Base-by-base conservation (phyloP, 2,888 invertebrate species). In the Drosophila ustulata region DNA sequence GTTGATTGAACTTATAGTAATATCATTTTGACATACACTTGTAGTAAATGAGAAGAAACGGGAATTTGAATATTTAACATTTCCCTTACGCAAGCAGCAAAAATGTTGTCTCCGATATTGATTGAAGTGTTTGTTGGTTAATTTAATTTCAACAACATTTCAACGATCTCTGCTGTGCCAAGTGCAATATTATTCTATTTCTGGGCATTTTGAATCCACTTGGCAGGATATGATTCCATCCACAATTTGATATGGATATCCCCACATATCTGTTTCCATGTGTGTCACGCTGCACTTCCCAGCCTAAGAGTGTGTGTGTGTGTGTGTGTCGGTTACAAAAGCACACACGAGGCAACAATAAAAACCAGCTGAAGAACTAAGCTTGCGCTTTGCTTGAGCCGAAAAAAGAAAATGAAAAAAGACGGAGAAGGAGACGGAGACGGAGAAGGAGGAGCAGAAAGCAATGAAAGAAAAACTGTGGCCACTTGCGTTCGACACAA, bases 401-500 rank as follows among this genome's bases (percentile, higher is more conserved):
- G 34, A 49, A 52, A 43, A 55, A 34, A 25, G 32, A n/a, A 18
- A 50, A 32, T 41, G 11, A 43, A 18, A 37, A 25, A 37, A 34
- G 23, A 45, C 7, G 41, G 13, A 68, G 50, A 25, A 4, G 18
- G 18, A 18, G 18, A 18, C 18, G 18, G 18, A 18, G 18, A 18
- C 18, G 18, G 18, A 18, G 18, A 18, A 18, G 18, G 18, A 18
- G 18, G 18, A 18, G 8, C 7, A 63, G 39, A 18, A 28, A 37
- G 9, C 39, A 39, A 30, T 41, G 26, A 37, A 57, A 39, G 43
- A 80, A 69, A 81, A 69, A 66, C 45, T 81, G 82, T 56, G 84
- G 75, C 84, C 75, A 81, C 72, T 70, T 73, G 59, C 51, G 52
- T 66, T 75, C 66, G 75, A 75, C 75, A 77, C 69, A 73, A 77